Evolutionary conservation across 2,797 vertebrate species (phyloP).

Genomic region (Todus mexicanus): DNA sequence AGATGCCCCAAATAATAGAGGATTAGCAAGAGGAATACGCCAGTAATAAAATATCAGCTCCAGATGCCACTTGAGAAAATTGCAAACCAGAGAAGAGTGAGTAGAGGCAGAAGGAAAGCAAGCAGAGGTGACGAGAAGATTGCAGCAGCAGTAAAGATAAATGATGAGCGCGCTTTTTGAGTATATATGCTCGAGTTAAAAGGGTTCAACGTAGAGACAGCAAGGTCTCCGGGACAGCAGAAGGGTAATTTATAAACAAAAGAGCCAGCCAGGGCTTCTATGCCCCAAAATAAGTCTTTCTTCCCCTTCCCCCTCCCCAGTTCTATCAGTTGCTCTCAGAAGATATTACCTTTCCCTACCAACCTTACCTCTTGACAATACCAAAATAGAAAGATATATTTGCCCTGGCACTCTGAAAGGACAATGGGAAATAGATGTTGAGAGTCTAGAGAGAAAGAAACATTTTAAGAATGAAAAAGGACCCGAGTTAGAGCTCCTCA

Average conservation of each 20-base stretch:
- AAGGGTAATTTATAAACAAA: conserved; percentile 70
- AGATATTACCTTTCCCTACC: conserved; percentile 33
- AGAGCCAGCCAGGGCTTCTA: conserved; percentile 38
- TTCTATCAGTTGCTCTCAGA: conserved; percentile 24
- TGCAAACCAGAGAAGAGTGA: conserved; percentile 9
- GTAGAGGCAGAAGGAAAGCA: neutral
- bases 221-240: conserved; percentile 42
- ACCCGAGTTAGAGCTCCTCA: neutral
- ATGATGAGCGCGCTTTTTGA: conserved; percentile 40
- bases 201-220: conserved; percentile 39
- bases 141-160: conserved; percentile 50
- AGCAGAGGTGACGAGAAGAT: conserved; percentile 18
- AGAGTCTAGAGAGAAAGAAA: conserved; percentile 49
- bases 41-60: conserved; percentile 31
- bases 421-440: conserved; percentile 56
- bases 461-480: conserved; percentile 37
- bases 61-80: conserved; percentile 34
- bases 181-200: neutral
- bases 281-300: neutral
- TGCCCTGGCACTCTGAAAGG: conserved; percentile 49
- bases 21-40: conserved; percentile 12
- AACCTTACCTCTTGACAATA: conserved; percentile 44
- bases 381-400: conserved; percentile 67
- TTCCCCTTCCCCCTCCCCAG: neutral
- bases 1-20: conserved; percentile 17